Conservation (phyloP, 2,888 invertebrate genomes). For the Dynastes hyllus region DNA sequence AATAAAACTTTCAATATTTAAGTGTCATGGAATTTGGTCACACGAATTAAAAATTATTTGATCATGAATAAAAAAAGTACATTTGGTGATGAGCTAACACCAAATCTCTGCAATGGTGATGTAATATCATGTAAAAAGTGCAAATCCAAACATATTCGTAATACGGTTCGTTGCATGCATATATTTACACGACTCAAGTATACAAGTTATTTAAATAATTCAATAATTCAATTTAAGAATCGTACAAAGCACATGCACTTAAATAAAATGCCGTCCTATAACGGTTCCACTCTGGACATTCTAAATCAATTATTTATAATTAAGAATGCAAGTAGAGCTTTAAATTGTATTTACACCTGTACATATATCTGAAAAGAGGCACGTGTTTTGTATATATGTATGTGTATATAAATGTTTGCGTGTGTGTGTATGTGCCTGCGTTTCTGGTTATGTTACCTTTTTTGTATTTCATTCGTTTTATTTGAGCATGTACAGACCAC, state of each 20-base stretch:
- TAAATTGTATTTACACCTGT: conserved; percentile 46
- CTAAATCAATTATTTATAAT: conserved; percentile 44
- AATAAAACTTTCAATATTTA: too few species aligned
- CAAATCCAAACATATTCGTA: too few species aligned
- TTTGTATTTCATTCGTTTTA: conserved; percentile 31
- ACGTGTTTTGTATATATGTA: conserved; percentile 27
- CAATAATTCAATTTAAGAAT: neutral
- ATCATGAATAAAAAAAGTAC: too few species aligned
- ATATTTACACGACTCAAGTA: neutral
- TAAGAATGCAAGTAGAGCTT: conserved; percentile 40
- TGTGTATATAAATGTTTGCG: neutral
- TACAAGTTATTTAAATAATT: neutral
- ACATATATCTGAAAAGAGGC: conserved; percentile 37
- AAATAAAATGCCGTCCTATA: conserved; percentile 1
- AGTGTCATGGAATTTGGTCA: too few species aligned
- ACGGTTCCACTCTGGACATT: conserved; percentile 9
- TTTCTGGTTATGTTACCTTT: conserved; percentile 38
- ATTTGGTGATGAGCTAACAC: too few species aligned
- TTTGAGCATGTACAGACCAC: conserved; percentile 23
- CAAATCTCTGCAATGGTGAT: too few species aligned
- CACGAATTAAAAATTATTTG: too few species aligned
- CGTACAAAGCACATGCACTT: neutral
- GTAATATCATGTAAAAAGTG: too few species aligned
- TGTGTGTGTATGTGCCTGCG: conserved; percentile 8
- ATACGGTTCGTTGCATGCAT: too few species aligned